These are phyloP conservation scores for Pseudorasbora parva DNA, from an alignment of 2,113 vertebrate species.

Conservation along the genomic window DNA sequence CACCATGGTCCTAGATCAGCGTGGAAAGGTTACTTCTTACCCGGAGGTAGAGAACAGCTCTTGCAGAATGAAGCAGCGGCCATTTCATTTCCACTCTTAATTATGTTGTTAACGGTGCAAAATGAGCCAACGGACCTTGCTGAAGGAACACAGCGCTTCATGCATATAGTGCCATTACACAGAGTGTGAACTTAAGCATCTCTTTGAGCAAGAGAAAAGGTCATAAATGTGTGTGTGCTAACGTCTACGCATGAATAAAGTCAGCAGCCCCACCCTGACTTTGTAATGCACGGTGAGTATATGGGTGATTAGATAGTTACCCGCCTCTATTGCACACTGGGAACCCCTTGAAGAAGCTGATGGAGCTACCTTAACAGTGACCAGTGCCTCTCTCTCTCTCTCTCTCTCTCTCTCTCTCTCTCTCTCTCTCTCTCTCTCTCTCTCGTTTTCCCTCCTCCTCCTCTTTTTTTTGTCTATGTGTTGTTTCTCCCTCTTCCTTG, in stretches of 20 bases:
- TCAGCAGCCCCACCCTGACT: conserved; percentile 31
- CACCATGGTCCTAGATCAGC: conserved; percentile 30
- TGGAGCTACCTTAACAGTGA: conserved; percentile 80
- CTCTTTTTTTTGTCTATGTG: conserved; percentile 61
- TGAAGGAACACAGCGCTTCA: conserved; percentile 45
- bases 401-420: conserved; percentile 45
- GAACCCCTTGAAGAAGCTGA: conserved; percentile 79
- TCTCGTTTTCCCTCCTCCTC: conserved; percentile 55
- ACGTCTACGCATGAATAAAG: neutral
- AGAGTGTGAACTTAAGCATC: conserved; percentile 29
- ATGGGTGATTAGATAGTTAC: conserved; percentile 46
- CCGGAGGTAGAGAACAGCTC: conserved; percentile 28
- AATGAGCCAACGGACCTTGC: conserved; percentile 41
- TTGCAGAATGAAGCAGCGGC: conserved; percentile 37
- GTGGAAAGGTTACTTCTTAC: conserved; percentile 35
- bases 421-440: conserved; percentile 47
- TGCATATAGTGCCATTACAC: conserved; percentile 48
- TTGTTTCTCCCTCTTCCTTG: conserved; percentile 75
- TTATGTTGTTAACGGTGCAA: conserved; percentile 53
- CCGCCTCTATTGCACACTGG: conserved; percentile 74
- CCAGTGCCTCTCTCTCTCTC: conserved; percentile 57
- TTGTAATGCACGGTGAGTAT: conserved; percentile 25
- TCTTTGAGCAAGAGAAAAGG: conserved; percentile 35
- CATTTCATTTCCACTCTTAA: conserved; percentile 55
- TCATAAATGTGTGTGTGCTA: neutral